Evolutionary conservation across 2,113 vertebrate species (phyloP), one percentile per base, ranked within the genome.

Genomic region (Clarias macrocephalus): DNA sequence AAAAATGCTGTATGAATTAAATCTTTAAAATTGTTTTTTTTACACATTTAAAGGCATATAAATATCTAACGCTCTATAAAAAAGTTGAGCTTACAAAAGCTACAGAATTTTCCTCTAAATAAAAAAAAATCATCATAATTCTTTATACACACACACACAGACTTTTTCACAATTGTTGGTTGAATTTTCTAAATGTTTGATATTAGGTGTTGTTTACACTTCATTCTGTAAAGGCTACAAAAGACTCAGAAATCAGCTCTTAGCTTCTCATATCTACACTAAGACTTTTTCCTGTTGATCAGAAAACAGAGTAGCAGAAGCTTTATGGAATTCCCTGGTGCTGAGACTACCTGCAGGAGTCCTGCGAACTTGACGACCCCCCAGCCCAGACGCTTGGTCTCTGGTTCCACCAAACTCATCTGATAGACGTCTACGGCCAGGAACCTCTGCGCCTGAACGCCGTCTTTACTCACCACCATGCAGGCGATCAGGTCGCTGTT

Each of bases 401-500:
- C 98, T 0, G 98, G 98, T 87, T 99, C 98, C 82, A 99, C 98
- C 89, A 99, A 92, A 88, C 97, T 99, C 98, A 99, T 99, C 93
- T 99, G 98, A 93, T 99, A 99, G 79, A 99, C 95, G 54, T 99
- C 98, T 1, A 99, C 98, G 11, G 98, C 96, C 75, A 99, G 95
- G 91, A 99, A 99, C 54, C 98, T 95, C 93, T 99, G 98, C 80
- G 97, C 97, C 92, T 98, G 97, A 87, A 95, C 92, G 0, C 97
- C 97, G 12, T 99, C 98, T 91, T 99, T 99, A 88, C 96, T 97
- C 85, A 98, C 95, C 84, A 99, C 98, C 59, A 98, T 98, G 88
- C 98, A 99, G 1, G 98, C 97, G 18, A 99, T 99, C 37, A 99
- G 93, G 93, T 99, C 98, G 4, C 98, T 99, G 94, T 99, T 99